A percentile compares a stretch with the other conserved stretches of the same genome.
These are phyloP conservation scores for Poecilobothrus nobilitatus DNA, from an alignment of 2,888 invertebrate genomes.

Conservation along the genomic window DNA sequence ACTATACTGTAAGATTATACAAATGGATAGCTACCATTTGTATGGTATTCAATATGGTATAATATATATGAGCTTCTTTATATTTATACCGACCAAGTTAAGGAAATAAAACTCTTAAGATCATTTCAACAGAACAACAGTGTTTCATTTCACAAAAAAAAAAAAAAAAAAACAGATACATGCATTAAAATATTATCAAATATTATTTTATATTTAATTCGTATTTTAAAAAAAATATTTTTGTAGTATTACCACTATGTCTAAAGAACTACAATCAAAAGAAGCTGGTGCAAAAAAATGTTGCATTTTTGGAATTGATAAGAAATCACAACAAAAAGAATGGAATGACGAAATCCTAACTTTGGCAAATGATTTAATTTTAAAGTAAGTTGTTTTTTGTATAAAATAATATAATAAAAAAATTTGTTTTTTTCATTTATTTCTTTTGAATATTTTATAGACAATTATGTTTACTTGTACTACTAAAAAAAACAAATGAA, in stretches of 20 bases:
- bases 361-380: constrained; percentile 29
- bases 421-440: neutral
- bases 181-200: no score
- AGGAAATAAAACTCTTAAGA: no score
- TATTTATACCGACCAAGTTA: no score
- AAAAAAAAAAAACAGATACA: no score
- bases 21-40: no score
- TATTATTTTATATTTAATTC: no score
- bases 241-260: constrained; percentile 47
- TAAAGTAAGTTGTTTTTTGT: neutral
- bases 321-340: constrained; percentile 42
- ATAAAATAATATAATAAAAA: neutral
- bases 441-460: constrained; percentile 25
- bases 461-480: constrained; percentile 28
- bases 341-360: constrained; percentile 54
- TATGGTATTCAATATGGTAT: no score
- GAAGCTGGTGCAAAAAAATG: constrained; percentile 53
- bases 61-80: no score
- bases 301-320: constrained; percentile 48
- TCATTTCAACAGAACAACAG: no score
- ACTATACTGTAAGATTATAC: no score
- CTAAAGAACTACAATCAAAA: constrained; percentile 41
- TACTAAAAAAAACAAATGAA: constrained; percentile 27
- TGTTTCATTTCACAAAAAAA: no score
- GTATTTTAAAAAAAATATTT: neutral